A percentile compares a stretch with the other conserved stretches of the same genome.
Evolutionary conservation across 2,888 invertebrate genomes (phyloP).

Genomic region (Eupithecia tripunctaria): DNA sequence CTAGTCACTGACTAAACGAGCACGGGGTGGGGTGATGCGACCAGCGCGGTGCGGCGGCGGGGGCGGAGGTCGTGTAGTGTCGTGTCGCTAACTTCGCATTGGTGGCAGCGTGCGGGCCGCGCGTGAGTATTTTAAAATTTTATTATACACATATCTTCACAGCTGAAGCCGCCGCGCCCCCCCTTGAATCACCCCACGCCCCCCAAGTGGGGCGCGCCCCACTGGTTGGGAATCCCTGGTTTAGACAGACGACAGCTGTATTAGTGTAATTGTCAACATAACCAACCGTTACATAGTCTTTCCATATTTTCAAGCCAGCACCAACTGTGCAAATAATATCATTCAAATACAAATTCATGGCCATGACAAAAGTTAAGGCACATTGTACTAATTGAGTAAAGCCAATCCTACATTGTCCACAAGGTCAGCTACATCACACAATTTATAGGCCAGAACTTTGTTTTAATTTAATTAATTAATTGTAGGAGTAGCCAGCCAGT

Average conservation of each 20-base stretch:
- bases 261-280: conserved; percentile 13
- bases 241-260: conserved; percentile 20
- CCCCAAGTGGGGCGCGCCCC: too few species aligned
- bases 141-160: too few species aligned
- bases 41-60: too few species aligned
- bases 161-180: too few species aligned
- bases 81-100: too few species aligned
- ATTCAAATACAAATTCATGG: conserved; percentile 4
- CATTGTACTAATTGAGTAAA: not conserved
- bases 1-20: too few species aligned
- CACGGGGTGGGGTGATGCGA: too few species aligned
- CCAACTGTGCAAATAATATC: not conserved
- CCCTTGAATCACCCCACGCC: too few species aligned
- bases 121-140: too few species aligned
- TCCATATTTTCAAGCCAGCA: not conserved
- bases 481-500: not conserved
- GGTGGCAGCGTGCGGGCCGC: too few species aligned
- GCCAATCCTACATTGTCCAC: conserved; percentile 7
- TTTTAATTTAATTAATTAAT: not conserved
- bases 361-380: conserved; percentile 2
- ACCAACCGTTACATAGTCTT: not conserved
- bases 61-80: too few species aligned
- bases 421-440: conserved; percentile 3
- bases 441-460: conserved; percentile 4
- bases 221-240: too few species aligned